Evolutionary conservation across 1,140 invertebrate species (phyloP), one percentile per base, ranked within the genome.

Genomic region (Branchinecta lindahli): DNA sequence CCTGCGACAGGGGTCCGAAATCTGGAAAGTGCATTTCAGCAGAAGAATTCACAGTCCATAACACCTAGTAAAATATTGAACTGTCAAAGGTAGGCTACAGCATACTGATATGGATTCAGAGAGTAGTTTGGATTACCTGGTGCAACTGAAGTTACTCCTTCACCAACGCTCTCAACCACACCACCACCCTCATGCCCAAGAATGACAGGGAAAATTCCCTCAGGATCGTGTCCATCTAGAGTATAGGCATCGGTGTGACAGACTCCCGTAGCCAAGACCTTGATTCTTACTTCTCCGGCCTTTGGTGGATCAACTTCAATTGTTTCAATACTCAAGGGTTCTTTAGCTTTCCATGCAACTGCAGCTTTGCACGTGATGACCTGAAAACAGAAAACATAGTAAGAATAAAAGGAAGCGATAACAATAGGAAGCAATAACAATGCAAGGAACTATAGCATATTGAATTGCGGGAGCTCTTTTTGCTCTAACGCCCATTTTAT

Each of bases 241-340:
- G 95, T 98, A 76, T 96, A 97, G 6, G 91, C 87, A 83, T 99
- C 96, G 0, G 96, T 99, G 76, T 99, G 96, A 78, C 96, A 99
- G n/a, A 99, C 87, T 66, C 92, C 95, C 70, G 91, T 91, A 44
- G 87, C 84, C 7, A 86, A 75, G 68, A 98, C 84, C 81, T 92
- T 87, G 10, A 94, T 82, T 69, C 88, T 83, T 12, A 80, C 78
- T 84, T 92, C 90, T 12, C 71, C 71, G 33, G 87, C 87, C 80
- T 90, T 92, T 7, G 96, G 96, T 67, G 95, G 92, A n/a, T 86
- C 91, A 0, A 99, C 96, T 82, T 96, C 87, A 72, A 99, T 84
- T 66, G 87, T 88, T 82, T 99, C 96, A 46, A 98, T 84, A 0
- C 83, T 83, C 15, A 99, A 81, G 10, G 91, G 89, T 75, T 94